Base-by-base conservation (phyloP, 2,113 vertebrate genomes). In the Sclerurus mexicanus region DNA sequence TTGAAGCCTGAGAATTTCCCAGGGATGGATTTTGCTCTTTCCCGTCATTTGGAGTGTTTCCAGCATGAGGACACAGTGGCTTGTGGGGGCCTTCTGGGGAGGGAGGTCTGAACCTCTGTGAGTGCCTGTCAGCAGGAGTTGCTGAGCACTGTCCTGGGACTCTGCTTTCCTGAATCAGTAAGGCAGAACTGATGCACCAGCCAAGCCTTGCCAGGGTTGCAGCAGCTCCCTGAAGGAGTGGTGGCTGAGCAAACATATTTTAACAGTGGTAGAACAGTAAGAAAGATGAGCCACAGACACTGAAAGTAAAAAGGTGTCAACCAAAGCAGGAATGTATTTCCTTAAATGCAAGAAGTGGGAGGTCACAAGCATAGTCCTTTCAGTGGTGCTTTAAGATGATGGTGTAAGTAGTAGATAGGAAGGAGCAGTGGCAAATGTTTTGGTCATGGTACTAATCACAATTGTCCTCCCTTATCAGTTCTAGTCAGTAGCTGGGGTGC, bases 1-100 rank as follows among this genome's bases (percentile, higher is more conserved):
- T 55, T 58, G 80, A 94, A 89, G 77, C 42, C 40, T 59, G 35
- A 80, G 60, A 58, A 81, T 55, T 95, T 89, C 56, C 62, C 39
- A 39, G 30, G 44, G 47, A 33, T 0, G 0, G 44, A 68, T 82
- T 90, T 72, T 77, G 17, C 10, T 69, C 25, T 25, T 58, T 67
- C 37, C 56, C 2, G 2, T 59, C 77, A 46, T 20, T 33, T 73
- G 77, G 56, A 44, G 24, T 4, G 17, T 63, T 59, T 62, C 59
- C 56, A 58, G 21, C 0, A 0, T 6, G n/a, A 69, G 49, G 63
- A 59, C 13, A 3, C 1, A 10, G 49, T 46, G 53, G 30, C 20
- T 33, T 44, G 33, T 50, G 62, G 30, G 64, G 37, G 28, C 21
- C 35, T 86, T 27, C 12, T 1, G 1, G n/a, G 11, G 28, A 89